These are phyloP conservation scores for Calliscelio sp. DNA, from an alignment of 2,888 invertebrate genomes.

Conservation along the genomic window DNA sequence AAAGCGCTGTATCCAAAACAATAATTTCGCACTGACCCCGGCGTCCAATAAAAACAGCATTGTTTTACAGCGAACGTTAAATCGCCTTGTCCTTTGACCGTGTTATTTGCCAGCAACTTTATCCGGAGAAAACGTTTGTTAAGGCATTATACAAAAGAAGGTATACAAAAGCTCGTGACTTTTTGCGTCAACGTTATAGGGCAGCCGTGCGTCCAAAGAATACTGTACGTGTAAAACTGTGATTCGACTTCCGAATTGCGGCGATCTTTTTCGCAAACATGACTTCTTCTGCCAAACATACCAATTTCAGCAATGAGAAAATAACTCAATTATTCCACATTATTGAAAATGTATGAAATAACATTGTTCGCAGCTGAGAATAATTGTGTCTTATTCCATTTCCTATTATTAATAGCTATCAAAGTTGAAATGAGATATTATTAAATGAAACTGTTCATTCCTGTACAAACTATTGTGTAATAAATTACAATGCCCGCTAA, in stretches of 20 bases:
- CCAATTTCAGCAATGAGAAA: too few species aligned
- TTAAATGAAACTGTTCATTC: too few species aligned
- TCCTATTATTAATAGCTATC: too few species aligned
- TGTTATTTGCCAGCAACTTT: constrained; percentile 43
- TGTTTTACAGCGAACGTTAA: constrained; percentile 33
- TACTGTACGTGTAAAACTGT: constrained; percentile 31
- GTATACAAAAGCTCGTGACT: constrained; percentile 50
- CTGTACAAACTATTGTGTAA: neutral
- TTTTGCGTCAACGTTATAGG: constrained; percentile 40
- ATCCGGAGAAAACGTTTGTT: constrained; percentile 54
- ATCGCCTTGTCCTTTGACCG: constrained; percentile 40
- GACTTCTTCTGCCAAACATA: too few species aligned
- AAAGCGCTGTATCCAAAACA: constrained; percentile 19
- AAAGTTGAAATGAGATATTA: too few species aligned
- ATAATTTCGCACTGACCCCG: constrained; percentile 49
- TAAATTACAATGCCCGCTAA: constrained; percentile 17
- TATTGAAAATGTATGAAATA: too few species aligned
- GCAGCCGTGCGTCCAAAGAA: constrained; percentile 37
- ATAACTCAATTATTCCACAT: too few species aligned
- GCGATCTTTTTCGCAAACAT: constrained; percentile 7
- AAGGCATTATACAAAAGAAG: constrained; percentile 56
- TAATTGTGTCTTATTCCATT: too few species aligned
- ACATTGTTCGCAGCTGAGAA: too few species aligned
- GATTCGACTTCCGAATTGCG: constrained; percentile 39
- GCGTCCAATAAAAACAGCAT: constrained; percentile 39